Base-by-base conservation (phyloP, 2,797 vertebrate genomes). In the Melanotaenia maccullochi region DNA sequence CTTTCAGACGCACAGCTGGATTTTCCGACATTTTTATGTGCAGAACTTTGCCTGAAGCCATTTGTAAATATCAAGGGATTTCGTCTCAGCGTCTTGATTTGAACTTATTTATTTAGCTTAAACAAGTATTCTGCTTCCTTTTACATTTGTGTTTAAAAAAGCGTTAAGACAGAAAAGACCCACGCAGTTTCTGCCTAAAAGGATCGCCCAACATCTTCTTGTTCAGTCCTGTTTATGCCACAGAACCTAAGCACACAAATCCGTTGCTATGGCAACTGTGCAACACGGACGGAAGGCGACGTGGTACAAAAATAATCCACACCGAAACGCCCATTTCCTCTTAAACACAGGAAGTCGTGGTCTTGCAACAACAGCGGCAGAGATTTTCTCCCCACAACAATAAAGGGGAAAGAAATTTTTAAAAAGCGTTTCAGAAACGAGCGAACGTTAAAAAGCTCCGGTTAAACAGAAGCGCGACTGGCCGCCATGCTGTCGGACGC, bases 401-500 rank as follows among this genome's bases (percentile, higher is more conserved):
- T 82, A 90, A 85, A 76, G 78, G 52, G n/a, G 54, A 57, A 11
- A 60, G 22, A n/a, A 28, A 28, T 20, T 5, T 0, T 13, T 12
- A 47, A 3, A 0, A 44, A 20, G 1, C 30, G 18, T 20, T 0
- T 33, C 2, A 20, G 20, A 57, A 57, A 12, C 44, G 9, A 22
- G n/a, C 14, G 58, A 40, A 49, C 57, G 22, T 18, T 0, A 6
- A 1, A n/a, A 32, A 28, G 55, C 1, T 42, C 20, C n/a, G 32
- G 35, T 33, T 55, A 28, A 12, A 24, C 18, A 12, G 65, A 32
- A 44, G 13, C 11, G 4, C 18, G 32, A 36, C 36, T 8, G 49
- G 52, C 57, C 38, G 81, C 14, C 65, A 94, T 94, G 94, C 82
- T 94, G 75, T 93, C 94, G 79, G 93, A 93, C 73, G 82, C 93